Conservation (phyloP, 2,797 vertebrate species). For the Sorex maritimensis region DNA sequence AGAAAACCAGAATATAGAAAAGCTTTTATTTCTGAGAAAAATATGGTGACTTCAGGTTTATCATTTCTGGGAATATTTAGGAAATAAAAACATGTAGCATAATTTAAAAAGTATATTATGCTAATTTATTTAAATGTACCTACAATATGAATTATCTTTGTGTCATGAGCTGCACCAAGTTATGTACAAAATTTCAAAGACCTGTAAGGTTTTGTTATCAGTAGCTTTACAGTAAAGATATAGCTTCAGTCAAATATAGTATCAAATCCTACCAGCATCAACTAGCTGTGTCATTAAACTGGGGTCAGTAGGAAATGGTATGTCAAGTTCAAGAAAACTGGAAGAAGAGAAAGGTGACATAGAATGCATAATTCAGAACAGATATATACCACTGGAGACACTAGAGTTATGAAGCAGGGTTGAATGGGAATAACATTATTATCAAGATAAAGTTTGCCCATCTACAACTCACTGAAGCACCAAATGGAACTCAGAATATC, state of each 20-base stretch:
- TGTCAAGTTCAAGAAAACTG: not conserved
- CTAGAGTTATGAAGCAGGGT: accelerated
- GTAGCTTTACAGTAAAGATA: not conserved
- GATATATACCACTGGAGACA: not conserved
- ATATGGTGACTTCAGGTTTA: not conserved
- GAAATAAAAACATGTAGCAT: not conserved
- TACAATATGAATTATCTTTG: not conserved
- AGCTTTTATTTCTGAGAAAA: not conserved
- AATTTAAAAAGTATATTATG: too few relatives aligned
- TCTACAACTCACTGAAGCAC: not conserved
- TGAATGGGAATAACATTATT: not conserved
- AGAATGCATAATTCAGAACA: not conserved
- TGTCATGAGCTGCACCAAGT: not conserved
- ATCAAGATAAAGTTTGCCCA: not conserved
- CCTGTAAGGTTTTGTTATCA: not conserved
- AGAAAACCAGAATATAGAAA: not conserved
- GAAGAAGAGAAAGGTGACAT: not conserved
- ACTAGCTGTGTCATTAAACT: not conserved
- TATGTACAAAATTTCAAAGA: not conserved
- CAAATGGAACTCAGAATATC: not conserved
- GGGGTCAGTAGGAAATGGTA: not conserved
- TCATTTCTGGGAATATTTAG: conserved; percentile 24
- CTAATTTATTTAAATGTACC: too few relatives aligned
- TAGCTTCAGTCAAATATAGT: not conserved
- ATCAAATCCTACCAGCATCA: not conserved